phyloP scores from a whole-genome alignment of 2,797 vertebrate species.

The Cyclura pinguis region DNA sequence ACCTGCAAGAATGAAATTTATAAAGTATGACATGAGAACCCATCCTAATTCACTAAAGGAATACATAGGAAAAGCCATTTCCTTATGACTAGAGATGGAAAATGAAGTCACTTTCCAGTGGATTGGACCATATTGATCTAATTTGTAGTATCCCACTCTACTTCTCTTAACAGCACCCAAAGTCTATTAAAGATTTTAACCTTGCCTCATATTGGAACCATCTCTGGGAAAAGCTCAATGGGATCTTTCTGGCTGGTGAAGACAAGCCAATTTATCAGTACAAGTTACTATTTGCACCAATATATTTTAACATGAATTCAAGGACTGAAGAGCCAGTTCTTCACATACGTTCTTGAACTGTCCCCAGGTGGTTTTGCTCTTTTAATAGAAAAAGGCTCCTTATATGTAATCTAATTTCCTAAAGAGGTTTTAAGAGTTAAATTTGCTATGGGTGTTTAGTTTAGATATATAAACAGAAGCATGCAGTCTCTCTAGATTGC shows the following conservation, averaged over 20 bases:
- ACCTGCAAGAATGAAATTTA: too few relatives aligned
- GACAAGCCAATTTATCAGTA: not conserved
- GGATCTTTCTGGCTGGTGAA: not conserved
- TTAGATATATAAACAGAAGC: not conserved
- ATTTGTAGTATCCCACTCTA: not conserved
- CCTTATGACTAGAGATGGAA: not conserved
- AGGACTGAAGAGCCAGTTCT: not conserved
- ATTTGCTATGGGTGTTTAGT: not conserved
- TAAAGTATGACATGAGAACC: not conserved
- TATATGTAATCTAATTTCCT: not conserved
- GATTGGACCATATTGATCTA: not conserved
- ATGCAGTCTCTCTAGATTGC: slow-evolving; percentile 34
- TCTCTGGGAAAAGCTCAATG: not conserved
- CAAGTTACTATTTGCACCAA: not conserved
- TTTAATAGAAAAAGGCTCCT: not conserved
- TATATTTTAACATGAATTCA: not conserved
- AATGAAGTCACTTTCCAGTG: not conserved
- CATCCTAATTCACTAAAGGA: not conserved
- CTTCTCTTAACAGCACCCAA: not conserved
- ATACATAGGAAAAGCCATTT: not conserved
- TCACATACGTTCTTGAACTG: not conserved
- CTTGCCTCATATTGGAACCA: not conserved
- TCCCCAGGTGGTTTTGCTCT: not conserved
- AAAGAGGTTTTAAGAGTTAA: not conserved
- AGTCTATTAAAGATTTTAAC: not conserved